These are phyloP conservation scores for Urocyon cinereoargenteus DNA, from an alignment of 2,797 vertebrate species.

Conservation along the genomic window DNA sequence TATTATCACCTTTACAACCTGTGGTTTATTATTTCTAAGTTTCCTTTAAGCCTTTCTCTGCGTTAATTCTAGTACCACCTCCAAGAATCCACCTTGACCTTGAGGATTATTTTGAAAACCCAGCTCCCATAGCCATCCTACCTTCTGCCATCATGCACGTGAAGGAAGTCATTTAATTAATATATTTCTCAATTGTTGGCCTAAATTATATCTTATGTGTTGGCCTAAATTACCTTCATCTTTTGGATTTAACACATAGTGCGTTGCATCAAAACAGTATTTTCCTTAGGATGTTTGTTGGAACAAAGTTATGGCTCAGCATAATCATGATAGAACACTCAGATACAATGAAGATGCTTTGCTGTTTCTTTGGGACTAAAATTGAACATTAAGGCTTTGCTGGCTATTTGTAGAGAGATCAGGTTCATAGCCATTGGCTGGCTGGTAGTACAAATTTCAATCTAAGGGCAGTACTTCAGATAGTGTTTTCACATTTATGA, in stretches of 20 bases:
- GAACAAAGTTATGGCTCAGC: not conserved
- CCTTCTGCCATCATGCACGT: not conserved
- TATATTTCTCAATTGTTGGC: not conserved
- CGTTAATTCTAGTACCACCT: not conserved
- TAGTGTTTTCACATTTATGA: not conserved
- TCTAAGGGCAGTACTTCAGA: slow-evolving; percentile 5
- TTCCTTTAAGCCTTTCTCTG: not conserved
- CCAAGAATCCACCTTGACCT: not conserved
- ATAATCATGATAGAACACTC: not conserved
- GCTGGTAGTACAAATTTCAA: not conserved
- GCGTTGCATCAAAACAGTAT: not conserved
- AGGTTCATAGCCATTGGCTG: slow-evolving; percentile 23
- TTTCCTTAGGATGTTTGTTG: not conserved
- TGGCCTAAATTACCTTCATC: not conserved
- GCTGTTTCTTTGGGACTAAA: not conserved
- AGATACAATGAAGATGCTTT: not conserved
- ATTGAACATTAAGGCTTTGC: not conserved
- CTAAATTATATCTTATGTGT: not conserved
- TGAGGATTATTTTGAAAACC: not conserved
- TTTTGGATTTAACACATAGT: not conserved
- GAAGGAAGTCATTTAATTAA: not conserved
- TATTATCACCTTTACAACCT: not conserved
- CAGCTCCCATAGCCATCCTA: not conserved
- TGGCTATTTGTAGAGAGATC: not conserved
- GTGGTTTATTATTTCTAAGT: not conserved